Evolutionary conservation across 2,888 invertebrate species (phyloP).

Genomic region (Agrypnus murinus): DNA sequence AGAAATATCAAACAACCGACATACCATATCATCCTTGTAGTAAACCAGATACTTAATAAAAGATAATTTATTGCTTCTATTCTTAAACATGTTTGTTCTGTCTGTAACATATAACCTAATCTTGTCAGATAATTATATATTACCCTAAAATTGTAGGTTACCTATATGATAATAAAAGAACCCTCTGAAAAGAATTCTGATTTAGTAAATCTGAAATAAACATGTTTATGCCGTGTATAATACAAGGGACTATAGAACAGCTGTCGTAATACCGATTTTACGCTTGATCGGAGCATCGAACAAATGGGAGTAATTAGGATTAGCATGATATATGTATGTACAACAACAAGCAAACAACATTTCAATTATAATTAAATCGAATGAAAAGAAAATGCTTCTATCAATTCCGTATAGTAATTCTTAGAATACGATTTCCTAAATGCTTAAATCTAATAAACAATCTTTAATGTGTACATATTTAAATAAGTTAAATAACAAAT

Average conservation of each 20-base stretch:
- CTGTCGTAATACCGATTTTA: constrained; percentile 51
- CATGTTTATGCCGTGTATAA: constrained; percentile 47
- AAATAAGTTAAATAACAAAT: constrained; percentile 24
- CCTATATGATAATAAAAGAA: too few relatives aligned
- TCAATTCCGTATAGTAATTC: neutral
- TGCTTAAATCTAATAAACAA: constrained; percentile 34
- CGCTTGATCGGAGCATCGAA: constrained; percentile 48
- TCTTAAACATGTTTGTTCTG: too few relatives aligned
- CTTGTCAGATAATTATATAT: too few relatives aligned
- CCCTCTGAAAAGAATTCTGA: constrained; percentile 22
- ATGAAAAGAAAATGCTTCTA: constrained; percentile 39
- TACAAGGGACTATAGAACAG: constrained; percentile 41
- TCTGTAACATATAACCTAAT: too few relatives aligned
- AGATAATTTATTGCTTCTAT: too few relatives aligned
- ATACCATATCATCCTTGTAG: too few relatives aligned
- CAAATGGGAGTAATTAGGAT: constrained; percentile 52
- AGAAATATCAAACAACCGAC: too few relatives aligned
- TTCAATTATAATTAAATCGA: constrained; percentile 45
- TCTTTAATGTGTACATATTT: constrained; percentile 15
- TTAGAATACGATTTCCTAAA: constrained; percentile 38
- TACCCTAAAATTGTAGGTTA: too few relatives aligned
- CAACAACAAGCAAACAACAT: constrained; percentile 40
- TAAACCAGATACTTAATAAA: too few relatives aligned
- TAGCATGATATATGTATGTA: constrained; percentile 49
- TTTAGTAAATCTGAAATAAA: constrained; percentile 49